These are phyloP conservation scores for Sebastes fasciatus DNA, from an alignment of 2,113 vertebrate genomes.

Conservation along the genomic window DNA sequence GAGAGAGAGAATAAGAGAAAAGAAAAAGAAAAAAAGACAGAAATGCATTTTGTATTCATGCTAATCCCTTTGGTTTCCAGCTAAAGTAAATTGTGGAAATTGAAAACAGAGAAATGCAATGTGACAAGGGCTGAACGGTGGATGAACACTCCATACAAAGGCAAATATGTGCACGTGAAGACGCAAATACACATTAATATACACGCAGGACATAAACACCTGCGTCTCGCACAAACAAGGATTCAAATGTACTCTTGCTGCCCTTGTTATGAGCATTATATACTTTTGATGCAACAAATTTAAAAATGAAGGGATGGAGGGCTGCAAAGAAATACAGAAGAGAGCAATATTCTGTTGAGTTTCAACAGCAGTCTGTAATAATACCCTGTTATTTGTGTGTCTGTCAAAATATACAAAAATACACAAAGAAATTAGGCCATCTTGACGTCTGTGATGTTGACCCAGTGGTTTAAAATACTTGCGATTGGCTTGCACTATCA, in stretches of 20 bases:
- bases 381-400: background rate
- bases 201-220: background rate
- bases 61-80: constrained; percentile 61
- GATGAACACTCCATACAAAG: constrained; percentile 22
- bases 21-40: constrained; percentile 5
- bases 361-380: background rate
- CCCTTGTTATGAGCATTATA: background rate
- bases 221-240: background rate
- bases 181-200: background rate
- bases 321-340: background rate
- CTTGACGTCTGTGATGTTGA: background rate
- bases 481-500: background rate
- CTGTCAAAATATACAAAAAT: constrained; percentile 7
- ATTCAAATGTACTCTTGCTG: constrained; percentile 8
- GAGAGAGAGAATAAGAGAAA: background rate
- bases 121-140: constrained; percentile 42
- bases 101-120: constrained; percentile 64
- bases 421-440: background rate
- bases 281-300: constrained; percentile 3
- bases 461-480: background rate
- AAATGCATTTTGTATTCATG: constrained; percentile 55
- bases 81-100: constrained; percentile 58
- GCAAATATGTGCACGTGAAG: background rate
- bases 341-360: background rate
- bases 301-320: background rate